Evolutionary conservation across 1,140 invertebrate species (phyloP).

Genomic region (Aricia agestis): DNA sequence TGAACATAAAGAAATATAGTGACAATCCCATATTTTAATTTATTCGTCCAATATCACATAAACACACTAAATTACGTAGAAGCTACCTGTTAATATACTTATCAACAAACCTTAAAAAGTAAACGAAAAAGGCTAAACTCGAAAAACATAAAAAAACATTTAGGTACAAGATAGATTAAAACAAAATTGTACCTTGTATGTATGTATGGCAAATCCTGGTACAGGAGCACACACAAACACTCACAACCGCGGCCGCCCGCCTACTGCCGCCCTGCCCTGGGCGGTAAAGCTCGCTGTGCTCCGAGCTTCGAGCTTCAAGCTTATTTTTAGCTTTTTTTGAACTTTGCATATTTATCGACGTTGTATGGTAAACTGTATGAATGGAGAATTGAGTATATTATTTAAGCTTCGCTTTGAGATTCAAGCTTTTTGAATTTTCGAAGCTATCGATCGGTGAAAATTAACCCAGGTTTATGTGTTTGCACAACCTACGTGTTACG

Average conservation of each 20-base stretch:
- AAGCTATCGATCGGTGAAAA: too few relatives aligned
- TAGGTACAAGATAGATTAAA: neutral
- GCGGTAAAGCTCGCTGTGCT: neutral
- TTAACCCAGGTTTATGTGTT: too few relatives aligned
- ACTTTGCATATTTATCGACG: neutral
- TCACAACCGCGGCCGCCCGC: neutral
- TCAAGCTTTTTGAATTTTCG: too few relatives aligned
- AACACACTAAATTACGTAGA: too few relatives aligned
- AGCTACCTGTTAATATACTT: too few relatives aligned
- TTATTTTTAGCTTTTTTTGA: constrained; percentile 4
- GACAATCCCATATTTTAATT: too few relatives aligned
- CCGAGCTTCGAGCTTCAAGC: neutral
- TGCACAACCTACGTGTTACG: too few relatives aligned
- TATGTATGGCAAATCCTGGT: neutral
- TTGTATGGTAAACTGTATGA: neutral
- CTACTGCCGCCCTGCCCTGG: neutral
- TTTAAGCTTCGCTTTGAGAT: neutral
- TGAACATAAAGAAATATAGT: too few relatives aligned
- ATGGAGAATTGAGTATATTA: neutral
- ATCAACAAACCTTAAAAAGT: too few relatives aligned
- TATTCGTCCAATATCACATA: too few relatives aligned
- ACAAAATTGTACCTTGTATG: neutral
- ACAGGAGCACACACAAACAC: neutral
- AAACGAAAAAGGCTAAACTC: too few relatives aligned
- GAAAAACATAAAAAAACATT: too few relatives aligned